phyloP scores from a whole-genome alignment of 2,888 invertebrate genomes.

The Blomia tropicalis region DNA sequence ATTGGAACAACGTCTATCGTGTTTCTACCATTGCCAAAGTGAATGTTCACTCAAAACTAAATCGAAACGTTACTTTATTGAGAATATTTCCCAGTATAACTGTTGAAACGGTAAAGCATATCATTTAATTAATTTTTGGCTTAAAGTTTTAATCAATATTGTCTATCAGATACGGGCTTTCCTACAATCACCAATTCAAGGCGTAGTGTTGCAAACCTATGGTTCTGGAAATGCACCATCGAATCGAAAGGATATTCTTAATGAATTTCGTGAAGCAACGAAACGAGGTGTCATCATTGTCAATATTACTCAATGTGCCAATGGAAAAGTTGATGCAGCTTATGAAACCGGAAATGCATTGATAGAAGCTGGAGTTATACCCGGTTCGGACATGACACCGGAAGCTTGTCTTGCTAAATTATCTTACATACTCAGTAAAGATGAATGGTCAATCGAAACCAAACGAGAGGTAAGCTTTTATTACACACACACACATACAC shows the following conservation, averaged over 20 bases:
- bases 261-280: conserved; percentile 52
- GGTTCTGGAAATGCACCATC: conserved; percentile 85
- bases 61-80: conserved; percentile 66
- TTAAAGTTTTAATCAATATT: too few relatives aligned
- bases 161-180: conserved; percentile 41
- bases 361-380: conserved; percentile 52
- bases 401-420: conserved; percentile 85
- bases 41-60: conserved; percentile 53
- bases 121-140: background rate
- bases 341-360: conserved; percentile 68
- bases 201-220: conserved; percentile 77
- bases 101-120: conserved; percentile 45
- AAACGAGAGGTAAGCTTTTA: conserved; percentile 34
- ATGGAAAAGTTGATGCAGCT: conserved; percentile 58
- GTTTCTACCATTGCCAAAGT: conserved; percentile 49
- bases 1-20: conserved; percentile 48
- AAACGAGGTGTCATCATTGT: conserved; percentile 64
- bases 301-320: conserved; percentile 76
- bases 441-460: conserved; percentile 36
- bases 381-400: conserved; percentile 75
- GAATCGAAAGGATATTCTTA: conserved; percentile 59
- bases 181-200: conserved; percentile 53
- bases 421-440: conserved; percentile 67
- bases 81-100: conserved; percentile 83
- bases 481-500: background rate